A percentile compares a stretch with the other conserved stretches of the same genome.
Evolutionary conservation across 2,888 invertebrate genomes (phyloP).

Genomic region (Ceriagrion tenellum): DNA sequence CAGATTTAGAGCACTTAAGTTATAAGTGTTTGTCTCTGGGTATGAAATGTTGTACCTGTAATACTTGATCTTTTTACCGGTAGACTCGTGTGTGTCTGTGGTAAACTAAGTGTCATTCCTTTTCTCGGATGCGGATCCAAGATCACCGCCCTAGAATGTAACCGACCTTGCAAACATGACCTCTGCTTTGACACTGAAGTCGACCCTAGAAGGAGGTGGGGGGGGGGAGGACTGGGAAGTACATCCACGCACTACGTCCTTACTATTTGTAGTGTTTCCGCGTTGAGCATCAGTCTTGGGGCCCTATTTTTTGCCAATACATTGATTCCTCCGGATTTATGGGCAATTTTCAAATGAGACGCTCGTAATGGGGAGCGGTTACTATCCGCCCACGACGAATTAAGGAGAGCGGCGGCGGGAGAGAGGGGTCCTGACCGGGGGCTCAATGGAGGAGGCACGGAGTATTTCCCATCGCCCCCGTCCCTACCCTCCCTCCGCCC

Average conservation of each 20-base stretch:
- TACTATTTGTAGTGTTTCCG: neutral
- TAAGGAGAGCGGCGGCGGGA: neutral
- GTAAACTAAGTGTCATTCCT: too few relatives aligned
- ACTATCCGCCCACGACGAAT: neutral
- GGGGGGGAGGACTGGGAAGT: too few relatives aligned
- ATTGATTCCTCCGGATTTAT: neutral
- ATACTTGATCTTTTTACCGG: too few relatives aligned
- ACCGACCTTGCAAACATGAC: neutral
- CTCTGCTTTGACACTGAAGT: neutral
- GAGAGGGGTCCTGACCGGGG: constrained; percentile 29
- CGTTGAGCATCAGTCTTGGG: neutral
- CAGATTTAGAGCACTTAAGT: too few relatives aligned
- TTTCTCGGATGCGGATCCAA: too few relatives aligned
- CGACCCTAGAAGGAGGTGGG: too few relatives aligned
- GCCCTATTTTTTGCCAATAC: neutral
- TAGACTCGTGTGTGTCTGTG: too few relatives aligned
- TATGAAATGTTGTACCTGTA: too few relatives aligned
- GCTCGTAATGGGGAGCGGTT: neutral
- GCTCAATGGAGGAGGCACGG: neutral
- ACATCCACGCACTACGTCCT: neutral
- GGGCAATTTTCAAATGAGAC: neutral
- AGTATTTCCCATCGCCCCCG: neutral
- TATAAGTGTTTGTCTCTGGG: too few relatives aligned
- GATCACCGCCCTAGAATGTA: neutral
- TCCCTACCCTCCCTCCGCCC: neutral